phyloP scores from a whole-genome alignment of 2,797 vertebrate species.

The Arctocebus calabarensis region DNA sequence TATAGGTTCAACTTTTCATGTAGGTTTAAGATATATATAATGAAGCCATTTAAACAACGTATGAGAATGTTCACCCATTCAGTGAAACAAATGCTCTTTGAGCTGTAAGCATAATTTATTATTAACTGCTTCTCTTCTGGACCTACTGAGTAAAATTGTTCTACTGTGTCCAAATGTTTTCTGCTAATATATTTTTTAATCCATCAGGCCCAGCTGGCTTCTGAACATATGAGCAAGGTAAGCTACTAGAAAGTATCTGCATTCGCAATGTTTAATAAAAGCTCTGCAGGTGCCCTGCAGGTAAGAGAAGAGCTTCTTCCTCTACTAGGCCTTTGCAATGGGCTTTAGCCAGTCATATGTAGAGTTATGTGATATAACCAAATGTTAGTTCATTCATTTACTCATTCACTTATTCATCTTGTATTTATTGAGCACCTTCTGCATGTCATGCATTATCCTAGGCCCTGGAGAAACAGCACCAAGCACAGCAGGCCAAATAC shows the following conservation, averaged over 20 bases:
- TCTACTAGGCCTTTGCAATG: background rate
- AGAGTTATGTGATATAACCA: background rate
- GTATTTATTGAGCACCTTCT: background rate
- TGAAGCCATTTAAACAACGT: background rate
- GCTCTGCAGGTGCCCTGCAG: background rate
- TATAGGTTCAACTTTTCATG: background rate
- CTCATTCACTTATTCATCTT: background rate
- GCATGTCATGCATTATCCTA: background rate
- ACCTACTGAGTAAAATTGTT: background rate
- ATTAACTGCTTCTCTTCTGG: background rate
- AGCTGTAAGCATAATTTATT: background rate
- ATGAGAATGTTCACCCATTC: background rate
- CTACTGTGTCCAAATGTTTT: background rate
- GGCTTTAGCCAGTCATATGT: background rate
- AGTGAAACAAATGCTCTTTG: background rate
- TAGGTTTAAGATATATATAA: background rate
- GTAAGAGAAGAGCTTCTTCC: background rate
- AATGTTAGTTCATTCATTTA: background rate
- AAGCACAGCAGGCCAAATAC: background rate
- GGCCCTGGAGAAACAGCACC: background rate
- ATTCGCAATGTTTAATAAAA: background rate
- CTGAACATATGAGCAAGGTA: background rate
- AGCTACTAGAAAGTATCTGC: background rate
- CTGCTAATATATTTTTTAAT: background rate
- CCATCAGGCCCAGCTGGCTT: background rate